Evolutionary conservation across 2,888 invertebrate species (phyloP).

Genomic region (Proisotoma minuta): DNA sequence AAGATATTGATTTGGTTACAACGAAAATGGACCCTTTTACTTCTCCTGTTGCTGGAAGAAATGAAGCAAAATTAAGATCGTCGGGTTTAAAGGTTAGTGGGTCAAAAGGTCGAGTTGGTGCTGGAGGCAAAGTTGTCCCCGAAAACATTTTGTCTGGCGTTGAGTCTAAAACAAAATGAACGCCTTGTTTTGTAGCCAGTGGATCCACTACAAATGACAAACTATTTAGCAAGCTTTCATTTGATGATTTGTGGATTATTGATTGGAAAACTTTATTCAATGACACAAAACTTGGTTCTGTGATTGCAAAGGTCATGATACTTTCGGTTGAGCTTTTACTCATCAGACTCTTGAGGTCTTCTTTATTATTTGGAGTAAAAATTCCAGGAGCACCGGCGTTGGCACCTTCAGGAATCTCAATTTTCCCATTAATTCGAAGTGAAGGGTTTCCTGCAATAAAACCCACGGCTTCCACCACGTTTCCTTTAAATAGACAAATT

Average conservation of each 20-base stretch:
- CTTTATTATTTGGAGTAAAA: neutral
- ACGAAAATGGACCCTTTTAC: too few species aligned
- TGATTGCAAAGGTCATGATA: neutral
- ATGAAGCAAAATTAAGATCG: neutral
- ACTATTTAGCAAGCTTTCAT: too few species aligned
- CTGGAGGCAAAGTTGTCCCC: neutral
- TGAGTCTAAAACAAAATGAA: neutral
- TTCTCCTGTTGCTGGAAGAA: too few species aligned
- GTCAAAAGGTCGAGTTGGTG: neutral
- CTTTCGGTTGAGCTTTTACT: neutral
- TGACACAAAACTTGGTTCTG: neutral
- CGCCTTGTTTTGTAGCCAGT: too few species aligned
- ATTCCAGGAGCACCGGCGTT: neutral
- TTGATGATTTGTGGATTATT: too few species aligned
- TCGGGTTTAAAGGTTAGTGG: neutral
- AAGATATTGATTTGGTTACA: too few species aligned
- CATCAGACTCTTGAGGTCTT: neutral
- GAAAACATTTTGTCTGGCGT: neutral
- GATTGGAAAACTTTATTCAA: neutral
- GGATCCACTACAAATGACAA: neutral
- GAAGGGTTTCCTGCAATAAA: neutral
- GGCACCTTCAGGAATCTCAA: neutral
- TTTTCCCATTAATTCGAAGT: neutral
- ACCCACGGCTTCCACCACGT: neutral
- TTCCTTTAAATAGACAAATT: too few species aligned